Percentiles rank a stretch among this genome's conserved stretches.
These are phyloP conservation scores for Eulemur coronatus DNA, from an alignment of 2,797 vertebrate species.

Conservation along the genomic window DNA sequence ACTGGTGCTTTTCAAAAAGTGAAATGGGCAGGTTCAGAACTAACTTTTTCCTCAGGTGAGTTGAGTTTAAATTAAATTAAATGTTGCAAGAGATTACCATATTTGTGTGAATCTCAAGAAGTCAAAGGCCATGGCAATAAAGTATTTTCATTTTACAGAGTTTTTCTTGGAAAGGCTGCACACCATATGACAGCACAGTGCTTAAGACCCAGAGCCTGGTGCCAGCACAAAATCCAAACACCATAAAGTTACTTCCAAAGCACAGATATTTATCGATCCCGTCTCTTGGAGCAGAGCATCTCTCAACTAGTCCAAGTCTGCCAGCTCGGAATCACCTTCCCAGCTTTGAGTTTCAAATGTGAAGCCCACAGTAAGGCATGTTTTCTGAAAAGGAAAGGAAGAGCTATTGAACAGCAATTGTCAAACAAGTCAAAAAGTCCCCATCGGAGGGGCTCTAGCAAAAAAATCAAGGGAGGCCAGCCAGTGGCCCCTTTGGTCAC, in stretches of 20 bases:
- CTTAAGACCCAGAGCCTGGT: slow-evolving; percentile 62
- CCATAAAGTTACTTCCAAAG: slow-evolving; percentile 73
- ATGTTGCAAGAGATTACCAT: slow-evolving; percentile 69
- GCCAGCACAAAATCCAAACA: slow-evolving; percentile 72
- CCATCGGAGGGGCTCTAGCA: neutral
- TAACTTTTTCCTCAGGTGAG: slow-evolving; percentile 71
- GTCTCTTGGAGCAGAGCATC: slow-evolving; percentile 29
- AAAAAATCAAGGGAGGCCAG: neutral
- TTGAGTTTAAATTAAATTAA: slow-evolving; percentile 76
- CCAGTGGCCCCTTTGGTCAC: neutral
- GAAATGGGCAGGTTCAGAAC: slow-evolving; percentile 56
- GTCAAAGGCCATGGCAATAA: slow-evolving; percentile 67
- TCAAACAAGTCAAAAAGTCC: neutral
- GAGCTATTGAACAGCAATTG: neutral
- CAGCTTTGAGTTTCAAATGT: rapidly evolving
- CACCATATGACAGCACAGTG: slow-evolving; percentile 67
- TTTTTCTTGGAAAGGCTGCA: slow-evolving; percentile 82
- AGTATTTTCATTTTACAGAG: slow-evolving; percentile 78
- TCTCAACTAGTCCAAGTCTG: neutral
- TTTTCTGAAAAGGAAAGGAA: neutral
- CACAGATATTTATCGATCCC: slow-evolving; percentile 68
- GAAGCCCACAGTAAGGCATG: neutral
- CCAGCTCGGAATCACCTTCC: slow-evolving; percentile 32
- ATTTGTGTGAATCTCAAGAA: slow-evolving; percentile 76
- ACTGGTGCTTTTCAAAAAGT: slow-evolving; percentile 47